Conservation (phyloP, 1,140 invertebrate genomes). For the Ceratosolen solmsi region DNA sequence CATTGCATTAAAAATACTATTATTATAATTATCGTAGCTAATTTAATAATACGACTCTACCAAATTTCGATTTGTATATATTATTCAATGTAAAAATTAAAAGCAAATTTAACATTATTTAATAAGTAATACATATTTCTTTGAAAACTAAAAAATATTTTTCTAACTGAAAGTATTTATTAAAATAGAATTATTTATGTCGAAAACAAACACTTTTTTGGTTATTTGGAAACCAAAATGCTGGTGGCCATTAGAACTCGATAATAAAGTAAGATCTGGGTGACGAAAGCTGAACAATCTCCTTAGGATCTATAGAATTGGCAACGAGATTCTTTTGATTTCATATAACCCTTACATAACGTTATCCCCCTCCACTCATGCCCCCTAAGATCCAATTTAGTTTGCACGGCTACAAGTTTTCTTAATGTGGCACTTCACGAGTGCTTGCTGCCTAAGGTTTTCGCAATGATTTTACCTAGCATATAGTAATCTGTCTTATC, state of each 20-base stretch:
- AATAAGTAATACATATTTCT: neutral
- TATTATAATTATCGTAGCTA: too few species aligned
- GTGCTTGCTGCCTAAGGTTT: constrained; percentile 8
- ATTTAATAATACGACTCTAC: too few species aligned
- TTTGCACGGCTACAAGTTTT: constrained; percentile 10
- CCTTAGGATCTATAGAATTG: constrained; percentile 32
- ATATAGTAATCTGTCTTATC: constrained; percentile 24
- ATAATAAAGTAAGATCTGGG: constrained; percentile 9
- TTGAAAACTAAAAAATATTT: neutral
- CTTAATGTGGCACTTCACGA: neutral
- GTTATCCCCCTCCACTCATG: neutral
- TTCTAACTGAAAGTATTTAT: neutral
- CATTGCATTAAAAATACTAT: too few species aligned
- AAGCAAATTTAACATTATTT: neutral
- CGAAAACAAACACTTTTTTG: neutral
- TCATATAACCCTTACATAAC: constrained; percentile 38
- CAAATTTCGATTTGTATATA: too few species aligned
- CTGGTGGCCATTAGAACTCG: neutral
- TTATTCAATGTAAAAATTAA: too few species aligned
- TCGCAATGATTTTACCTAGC: constrained; percentile 18
- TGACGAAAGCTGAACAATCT: constrained; percentile 45
- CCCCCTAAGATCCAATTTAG: constrained; percentile 27
- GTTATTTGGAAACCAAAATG: constrained; percentile 25
- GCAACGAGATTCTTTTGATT: constrained; percentile 45
- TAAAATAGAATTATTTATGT: neutral